These are phyloP conservation scores for Sphenodon punctatus DNA, from an alignment of 2,797 vertebrate species.

Conservation along the genomic window DNA sequence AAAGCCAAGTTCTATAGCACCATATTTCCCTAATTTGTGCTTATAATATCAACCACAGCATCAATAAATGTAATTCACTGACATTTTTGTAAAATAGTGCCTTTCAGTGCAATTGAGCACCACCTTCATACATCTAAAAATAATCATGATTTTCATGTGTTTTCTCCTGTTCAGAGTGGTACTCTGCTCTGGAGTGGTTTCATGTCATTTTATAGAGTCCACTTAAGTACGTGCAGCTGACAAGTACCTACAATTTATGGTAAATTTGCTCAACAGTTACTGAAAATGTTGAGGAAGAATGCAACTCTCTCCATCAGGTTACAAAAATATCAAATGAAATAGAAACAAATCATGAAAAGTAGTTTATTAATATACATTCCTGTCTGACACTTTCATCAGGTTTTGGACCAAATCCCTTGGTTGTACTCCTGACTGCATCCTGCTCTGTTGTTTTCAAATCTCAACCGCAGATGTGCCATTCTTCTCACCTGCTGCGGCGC, in stretches of 20 bases:
- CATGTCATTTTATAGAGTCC: conserved; percentile 4
- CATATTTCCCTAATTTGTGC: background rate
- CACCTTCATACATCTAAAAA: background rate
- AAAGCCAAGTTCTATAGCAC: background rate
- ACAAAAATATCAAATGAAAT: conserved; percentile 9
- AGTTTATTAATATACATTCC: conserved; percentile 20
- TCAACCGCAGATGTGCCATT: conserved; percentile 46
- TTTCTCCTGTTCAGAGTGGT: conserved; percentile 28
- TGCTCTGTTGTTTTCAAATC: conserved; percentile 40
- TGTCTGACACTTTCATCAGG: conserved; percentile 19
- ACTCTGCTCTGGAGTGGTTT: background rate
- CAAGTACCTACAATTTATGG: conserved; percentile 5
- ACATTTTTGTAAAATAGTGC: conserved; percentile 33
- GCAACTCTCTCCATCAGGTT: conserved; percentile 29
- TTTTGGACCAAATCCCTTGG: conserved; percentile 20
- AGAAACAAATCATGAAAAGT: background rate
- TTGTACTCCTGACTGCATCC: conserved; percentile 7
- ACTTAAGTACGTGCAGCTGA: background rate
- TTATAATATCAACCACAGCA: background rate
- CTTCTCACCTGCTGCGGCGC: too few relatives aligned
- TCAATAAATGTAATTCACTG: background rate
- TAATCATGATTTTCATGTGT: conserved; percentile 4
- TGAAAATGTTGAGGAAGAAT: conserved; percentile 14
- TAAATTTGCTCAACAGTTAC: background rate
- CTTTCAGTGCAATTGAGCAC: conserved; percentile 20